These are phyloP conservation scores for Pelosia muscerda DNA, from an alignment of 2,888 invertebrate species.

Conservation along the genomic window DNA sequence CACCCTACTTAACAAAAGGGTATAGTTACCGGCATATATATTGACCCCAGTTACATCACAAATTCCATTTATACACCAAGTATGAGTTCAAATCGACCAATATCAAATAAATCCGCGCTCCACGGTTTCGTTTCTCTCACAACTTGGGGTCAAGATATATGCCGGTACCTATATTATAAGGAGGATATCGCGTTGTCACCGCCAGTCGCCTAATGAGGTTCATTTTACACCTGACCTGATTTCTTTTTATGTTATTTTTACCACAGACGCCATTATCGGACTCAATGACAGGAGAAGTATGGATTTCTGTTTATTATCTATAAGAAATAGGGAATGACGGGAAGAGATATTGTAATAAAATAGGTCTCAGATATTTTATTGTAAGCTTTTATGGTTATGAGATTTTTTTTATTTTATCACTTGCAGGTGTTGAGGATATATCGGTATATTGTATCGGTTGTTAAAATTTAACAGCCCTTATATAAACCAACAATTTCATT, in stretches of 20 bases:
- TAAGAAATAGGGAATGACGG: slow-evolving; percentile 8
- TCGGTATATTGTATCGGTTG: not conserved
- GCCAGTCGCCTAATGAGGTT: slow-evolving; percentile 22
- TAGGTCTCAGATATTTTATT: slow-evolving; percentile 12
- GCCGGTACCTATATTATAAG: no score
- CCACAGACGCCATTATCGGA: slow-evolving; percentile 5
- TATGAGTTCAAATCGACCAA: no score
- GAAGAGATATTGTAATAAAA: slow-evolving; percentile 10
- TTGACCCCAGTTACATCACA: no score
- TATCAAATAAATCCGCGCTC: no score
- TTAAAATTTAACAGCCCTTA: not conserved
- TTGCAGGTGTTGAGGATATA: not conserved
- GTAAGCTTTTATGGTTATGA: slow-evolving; percentile 8
- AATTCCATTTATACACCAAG: no score
- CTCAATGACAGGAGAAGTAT: not conserved
- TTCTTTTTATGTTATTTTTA: slow-evolving; percentile 14
- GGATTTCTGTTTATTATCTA: slow-evolving; percentile 15
- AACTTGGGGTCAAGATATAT: no score
- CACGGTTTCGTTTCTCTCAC: no score
- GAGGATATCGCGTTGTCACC: slow-evolving; percentile 19
- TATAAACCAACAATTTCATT: not conserved
- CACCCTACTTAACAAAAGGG: not conserved
- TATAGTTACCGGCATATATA: no score
- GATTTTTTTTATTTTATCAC: slow-evolving; percentile 4
- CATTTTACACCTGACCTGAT: slow-evolving; percentile 19